phyloP scores from a whole-genome alignment of 92 coral and sea anemone species.

The Palythoa caribaeorum region DNA sequence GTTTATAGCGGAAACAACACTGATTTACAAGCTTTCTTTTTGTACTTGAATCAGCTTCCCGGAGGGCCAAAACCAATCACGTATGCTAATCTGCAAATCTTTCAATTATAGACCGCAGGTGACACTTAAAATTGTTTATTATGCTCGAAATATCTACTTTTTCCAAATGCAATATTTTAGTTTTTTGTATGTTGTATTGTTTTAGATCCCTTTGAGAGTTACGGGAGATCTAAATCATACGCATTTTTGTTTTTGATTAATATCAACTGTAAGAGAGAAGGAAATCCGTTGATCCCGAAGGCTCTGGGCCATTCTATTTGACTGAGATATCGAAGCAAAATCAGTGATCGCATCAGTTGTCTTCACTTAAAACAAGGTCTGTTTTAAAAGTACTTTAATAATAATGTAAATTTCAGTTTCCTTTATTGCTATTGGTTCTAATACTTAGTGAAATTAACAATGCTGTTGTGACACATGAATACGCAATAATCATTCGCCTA shows the following conservation, averaged over 20 bases:
- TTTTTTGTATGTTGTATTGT: neutral
- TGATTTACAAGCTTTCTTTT: neutral
- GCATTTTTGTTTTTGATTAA: no score
- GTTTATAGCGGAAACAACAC: slow-evolving; percentile 10
- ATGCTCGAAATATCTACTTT: neutral
- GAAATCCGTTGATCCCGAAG: no score
- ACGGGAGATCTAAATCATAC: no score
- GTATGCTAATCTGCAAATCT: neutral
- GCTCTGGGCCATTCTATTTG: neutral
- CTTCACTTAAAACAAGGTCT: neutral
- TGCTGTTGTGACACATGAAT: no score
- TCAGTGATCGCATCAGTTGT: neutral
- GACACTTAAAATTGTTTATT: neutral
- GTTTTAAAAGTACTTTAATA: neutral
- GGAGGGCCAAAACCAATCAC: neutral
- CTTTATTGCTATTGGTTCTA: no score
- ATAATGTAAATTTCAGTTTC: neutral
- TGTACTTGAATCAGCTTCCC: slow-evolving; percentile 7
- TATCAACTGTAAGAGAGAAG: no score
- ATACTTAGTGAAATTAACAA: no score
- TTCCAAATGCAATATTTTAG: neutral
- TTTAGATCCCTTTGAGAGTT: neutral
- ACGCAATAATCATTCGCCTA: no score
- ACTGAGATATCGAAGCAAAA: neutral
- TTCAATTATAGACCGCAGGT: slow-evolving; percentile 27